phyloP scores from a whole-genome alignment of 2,113 vertebrate genomes.

The Dolichotis patagonum region DNA sequence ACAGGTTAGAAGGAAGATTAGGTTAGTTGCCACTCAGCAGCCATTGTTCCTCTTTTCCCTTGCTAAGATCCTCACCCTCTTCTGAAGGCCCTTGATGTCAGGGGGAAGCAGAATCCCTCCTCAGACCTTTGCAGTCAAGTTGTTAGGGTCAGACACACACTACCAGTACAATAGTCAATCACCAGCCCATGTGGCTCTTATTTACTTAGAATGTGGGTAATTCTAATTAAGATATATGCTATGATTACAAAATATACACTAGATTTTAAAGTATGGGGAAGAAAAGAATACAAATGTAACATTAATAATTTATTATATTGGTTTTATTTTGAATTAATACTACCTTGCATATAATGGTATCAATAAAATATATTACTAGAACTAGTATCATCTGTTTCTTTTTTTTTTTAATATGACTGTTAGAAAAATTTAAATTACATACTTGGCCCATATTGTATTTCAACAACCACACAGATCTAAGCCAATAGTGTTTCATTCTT shows the following conservation, averaged over 20 bases:
- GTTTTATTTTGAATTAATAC: background rate
- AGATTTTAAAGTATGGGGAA: background rate
- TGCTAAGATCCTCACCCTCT: background rate
- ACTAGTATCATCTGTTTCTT: background rate
- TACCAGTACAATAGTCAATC: background rate
- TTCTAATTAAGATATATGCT: background rate
- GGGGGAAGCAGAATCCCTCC: background rate
- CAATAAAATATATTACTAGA: background rate
- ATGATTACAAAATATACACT: background rate
- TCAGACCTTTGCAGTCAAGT: background rate
- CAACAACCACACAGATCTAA: background rate
- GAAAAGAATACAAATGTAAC: background rate
- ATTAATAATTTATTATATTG: background rate
- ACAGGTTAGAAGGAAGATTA: background rate
- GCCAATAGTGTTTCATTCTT: background rate
- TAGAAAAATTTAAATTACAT: background rate
- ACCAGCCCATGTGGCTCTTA: background rate
- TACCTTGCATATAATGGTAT: background rate
- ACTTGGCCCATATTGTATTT: background rate
- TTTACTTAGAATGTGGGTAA: background rate
- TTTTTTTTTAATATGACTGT: background rate
- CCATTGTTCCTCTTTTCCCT: background rate
- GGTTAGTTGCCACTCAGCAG: background rate
- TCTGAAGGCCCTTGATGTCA: background rate
- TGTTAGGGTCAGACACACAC: background rate